A percentile compares a stretch with the other conserved stretches of the same genome.
These are phyloP conservation scores for Pangasianodon hypophthalmus DNA, from an alignment of 2,113 vertebrate genomes.

Conservation along the genomic window DNA sequence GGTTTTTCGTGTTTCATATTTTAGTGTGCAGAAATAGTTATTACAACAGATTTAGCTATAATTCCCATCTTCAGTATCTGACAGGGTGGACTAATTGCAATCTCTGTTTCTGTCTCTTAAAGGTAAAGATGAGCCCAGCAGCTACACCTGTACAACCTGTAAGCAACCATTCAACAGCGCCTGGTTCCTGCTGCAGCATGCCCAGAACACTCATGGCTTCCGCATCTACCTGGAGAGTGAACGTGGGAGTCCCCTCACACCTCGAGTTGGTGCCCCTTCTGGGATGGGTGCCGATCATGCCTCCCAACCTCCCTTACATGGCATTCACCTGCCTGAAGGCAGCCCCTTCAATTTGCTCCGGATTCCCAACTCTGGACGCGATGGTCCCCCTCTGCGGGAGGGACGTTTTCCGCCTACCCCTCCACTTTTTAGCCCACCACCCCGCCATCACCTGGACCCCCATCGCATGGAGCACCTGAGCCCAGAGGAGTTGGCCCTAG, in stretches of 20 bases:
- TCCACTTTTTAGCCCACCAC: constrained; percentile 97
- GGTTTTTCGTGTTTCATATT: background rate
- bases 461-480: constrained; percentile 97
- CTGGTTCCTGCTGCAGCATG: constrained; percentile 99
- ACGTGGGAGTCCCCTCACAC: constrained; percentile 96
- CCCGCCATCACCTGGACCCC: constrained; percentile 96
- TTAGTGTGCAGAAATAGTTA: background rate
- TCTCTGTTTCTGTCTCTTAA: constrained; percentile 70
- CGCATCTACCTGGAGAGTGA: constrained; percentile 99
- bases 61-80: background rate
- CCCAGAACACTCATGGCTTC: constrained; percentile 99
- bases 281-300: constrained; percentile 94
- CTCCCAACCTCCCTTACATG: constrained; percentile 96
- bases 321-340: constrained; percentile 98
- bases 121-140: constrained; percentile 99
- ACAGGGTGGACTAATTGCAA: background rate
- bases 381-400: constrained; percentile 83
- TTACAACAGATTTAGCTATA: background rate
- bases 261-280: constrained; percentile 94
- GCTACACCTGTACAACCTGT: constrained; percentile 99
- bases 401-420: constrained; percentile 96
- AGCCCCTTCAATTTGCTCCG: constrained; percentile 99
- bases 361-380: constrained; percentile 94
- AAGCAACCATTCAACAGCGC: constrained; percentile 99
- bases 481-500: constrained; percentile 97